Evolutionary conservation across 1,140 invertebrate species (phyloP).

Genomic region (Littorina saxatilis): DNA sequence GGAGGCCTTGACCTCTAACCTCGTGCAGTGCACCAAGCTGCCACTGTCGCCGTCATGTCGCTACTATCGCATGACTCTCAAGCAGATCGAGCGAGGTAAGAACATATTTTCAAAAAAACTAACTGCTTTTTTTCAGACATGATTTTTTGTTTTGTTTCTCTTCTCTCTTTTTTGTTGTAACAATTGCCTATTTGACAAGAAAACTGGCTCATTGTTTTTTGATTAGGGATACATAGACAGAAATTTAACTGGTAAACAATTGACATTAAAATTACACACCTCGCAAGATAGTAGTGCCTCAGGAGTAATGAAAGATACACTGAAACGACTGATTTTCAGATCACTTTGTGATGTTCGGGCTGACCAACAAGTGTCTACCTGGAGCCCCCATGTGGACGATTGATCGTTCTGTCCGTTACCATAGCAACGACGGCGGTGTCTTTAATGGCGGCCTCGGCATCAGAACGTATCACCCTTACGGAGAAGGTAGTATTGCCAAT

Average conservation of each 20-base stretch:
- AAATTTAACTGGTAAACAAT: too few species aligned
- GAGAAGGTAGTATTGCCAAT: conserved; percentile 34
- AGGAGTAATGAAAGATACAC: too few species aligned
- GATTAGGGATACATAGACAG: too few species aligned
- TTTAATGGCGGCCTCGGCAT: conserved; percentile 48
- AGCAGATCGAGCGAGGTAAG: conserved; percentile 34
- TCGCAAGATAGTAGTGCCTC: too few species aligned
- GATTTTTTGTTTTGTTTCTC: too few species aligned
- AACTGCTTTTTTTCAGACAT: too few species aligned
- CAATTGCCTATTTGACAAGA: too few species aligned
- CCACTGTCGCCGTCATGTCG: conserved; percentile 37
- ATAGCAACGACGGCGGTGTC: conserved; percentile 52
- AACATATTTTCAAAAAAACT: too few species aligned
- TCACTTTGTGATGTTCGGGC: conserved; percentile 46
- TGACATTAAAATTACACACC: too few species aligned
- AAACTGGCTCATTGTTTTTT: too few species aligned
- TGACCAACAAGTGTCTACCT: conserved; percentile 47
- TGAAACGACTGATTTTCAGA: too few species aligned
- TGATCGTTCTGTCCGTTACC: conserved; percentile 50
- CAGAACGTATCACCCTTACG: conserved; percentile 44
- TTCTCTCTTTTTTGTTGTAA: neutral
- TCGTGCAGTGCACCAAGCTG: conserved; percentile 40
- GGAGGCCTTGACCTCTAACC: conserved; percentile 48
- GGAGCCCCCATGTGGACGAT: conserved; percentile 47
- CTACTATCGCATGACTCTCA: conserved; percentile 43